A percentile compares a stretch with the other conserved stretches of the same genome.
Conservation (phyloP, 2,888 invertebrate species). For the Scelioninae gen. 2 region DNA sequence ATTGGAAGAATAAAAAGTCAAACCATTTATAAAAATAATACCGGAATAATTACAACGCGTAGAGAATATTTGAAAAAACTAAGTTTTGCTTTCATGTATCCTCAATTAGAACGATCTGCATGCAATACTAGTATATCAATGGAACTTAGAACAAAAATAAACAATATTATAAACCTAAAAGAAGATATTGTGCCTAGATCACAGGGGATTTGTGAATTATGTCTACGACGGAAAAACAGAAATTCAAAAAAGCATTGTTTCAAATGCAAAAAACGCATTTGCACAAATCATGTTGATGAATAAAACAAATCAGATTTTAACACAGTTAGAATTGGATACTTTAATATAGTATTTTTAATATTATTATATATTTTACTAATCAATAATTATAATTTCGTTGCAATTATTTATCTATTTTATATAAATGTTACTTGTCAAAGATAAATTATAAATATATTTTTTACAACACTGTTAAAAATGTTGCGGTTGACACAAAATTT, state of each 20-base stretch:
- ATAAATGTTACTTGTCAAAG: too few relatives aligned
- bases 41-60: not conserved
- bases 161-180: constrained; percentile 3
- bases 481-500: too few relatives aligned
- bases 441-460: too few relatives aligned
- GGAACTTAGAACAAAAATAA: constrained; percentile 10
- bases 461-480: too few relatives aligned
- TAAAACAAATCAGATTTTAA: not conserved
- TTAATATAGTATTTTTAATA: too few relatives aligned
- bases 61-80: constrained; percentile 24
- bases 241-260: constrained; percentile 12
- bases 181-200: not conserved
- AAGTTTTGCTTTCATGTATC: not conserved
- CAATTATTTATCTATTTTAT: too few relatives aligned
- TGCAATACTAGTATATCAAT: constrained; percentile 11
- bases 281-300: not conserved
- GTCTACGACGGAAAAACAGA: constrained; percentile 16
- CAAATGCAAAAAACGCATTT: constrained; percentile 18
- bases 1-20: constrained; percentile 24
- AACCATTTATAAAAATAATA: constrained; percentile 31
- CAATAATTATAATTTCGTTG: too few relatives aligned
- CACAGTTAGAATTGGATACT: not conserved
- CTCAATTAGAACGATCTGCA: constrained; percentile 11
- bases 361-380: not conserved
- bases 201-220: constrained; percentile 4